Base-by-base conservation (phyloP, 2,888 invertebrate genomes). In the Tetragonisca angustula region DNA sequence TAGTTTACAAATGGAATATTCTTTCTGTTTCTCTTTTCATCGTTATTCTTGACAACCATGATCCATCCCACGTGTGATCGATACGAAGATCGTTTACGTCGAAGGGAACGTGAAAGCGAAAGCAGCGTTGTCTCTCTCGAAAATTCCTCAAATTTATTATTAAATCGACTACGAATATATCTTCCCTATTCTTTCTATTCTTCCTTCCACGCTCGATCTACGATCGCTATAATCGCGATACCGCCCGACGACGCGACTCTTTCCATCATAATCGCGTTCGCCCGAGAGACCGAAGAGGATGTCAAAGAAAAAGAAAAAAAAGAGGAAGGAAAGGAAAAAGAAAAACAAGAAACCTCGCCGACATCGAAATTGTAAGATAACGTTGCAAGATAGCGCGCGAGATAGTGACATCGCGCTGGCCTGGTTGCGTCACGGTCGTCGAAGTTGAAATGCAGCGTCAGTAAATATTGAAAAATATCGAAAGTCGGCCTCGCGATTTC, bases 391-490 rank as follows among this genome's bases (percentile, higher is more conserved):
- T 81, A 81, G 24, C 61, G n/a, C 21, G 49, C 24, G 2, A 32
- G 27, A 72, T 62, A 79, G 15, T 21, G 24, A 24, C 27, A 27
- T 36, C 32, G 56, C 32, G 61, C 36, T 61, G 5, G 54, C 9
- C 69, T 50, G 69, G 43, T 81, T 80, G 68, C 81, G 73, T 81
- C 62, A 73, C 11, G 43, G 32, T 54, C 50, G 4, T 72, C 43
- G 19, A 59, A 32, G 59, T 67, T 74, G 54, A 65, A 81, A 27
- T 82, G 81, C 74, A 74, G 2, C 15, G 56, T 65, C 65, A n/a
- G 65, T 65, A 81, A 81, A 70, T 74, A 65, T 64, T 27, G 43
- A 24, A 65, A 56, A 80, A 52, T 69, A 80, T 54, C 21, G 49
- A 70, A 76, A 70, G 61, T 76, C 61, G 61, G 73, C 65, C 43